Evolutionary conservation across 2,888 invertebrate species (phyloP).

Genomic region (Drosophila niveifrons): DNA sequence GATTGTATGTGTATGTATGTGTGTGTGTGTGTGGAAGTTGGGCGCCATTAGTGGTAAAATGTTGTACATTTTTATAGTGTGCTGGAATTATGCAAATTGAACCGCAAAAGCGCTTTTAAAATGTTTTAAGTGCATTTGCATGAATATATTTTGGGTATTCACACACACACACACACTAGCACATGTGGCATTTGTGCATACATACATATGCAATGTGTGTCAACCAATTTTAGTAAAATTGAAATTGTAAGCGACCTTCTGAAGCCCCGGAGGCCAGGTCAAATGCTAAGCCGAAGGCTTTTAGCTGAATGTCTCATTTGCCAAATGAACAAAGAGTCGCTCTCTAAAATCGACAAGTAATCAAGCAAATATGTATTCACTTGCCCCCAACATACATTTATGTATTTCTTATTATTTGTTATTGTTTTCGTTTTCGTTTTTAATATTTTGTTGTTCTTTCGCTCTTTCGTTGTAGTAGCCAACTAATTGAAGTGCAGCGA

Average conservation of each 20-base stretch:
- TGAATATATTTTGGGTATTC: slow-evolving; percentile 73
- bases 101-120: slow-evolving; percentile 81
- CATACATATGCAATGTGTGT: slow-evolving; percentile 66
- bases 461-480: slow-evolving; percentile 24
- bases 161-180: slow-evolving; percentile 34
- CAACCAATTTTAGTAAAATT: slow-evolving; percentile 77
- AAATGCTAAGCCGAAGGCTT: slow-evolving; percentile 39
- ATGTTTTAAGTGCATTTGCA: slow-evolving; percentile 82
- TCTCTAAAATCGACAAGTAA: slow-evolving; percentile 39
- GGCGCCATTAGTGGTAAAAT: slow-evolving; percentile 80
- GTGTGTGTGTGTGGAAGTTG: slow-evolving; percentile 43
- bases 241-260: slow-evolving; percentile 71
- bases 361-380: slow-evolving; percentile 47
- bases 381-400: neutral
- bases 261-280: slow-evolving; percentile 39
- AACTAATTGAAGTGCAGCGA: slow-evolving; percentile 80
- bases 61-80: slow-evolving; percentile 81
- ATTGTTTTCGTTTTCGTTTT: slow-evolving; percentile 9
- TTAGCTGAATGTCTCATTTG: slow-evolving; percentile 57
- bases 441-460: slow-evolving; percentile 27
- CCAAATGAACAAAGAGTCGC: slow-evolving; percentile 50
- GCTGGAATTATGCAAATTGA: slow-evolving; percentile 81
- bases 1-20: slow-evolving; percentile 12
- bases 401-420: slow-evolving; percentile 44
- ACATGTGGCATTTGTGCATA: slow-evolving; percentile 1